These are phyloP conservation scores for Drosophila carrolli DNA, from an alignment of 1,140 invertebrate genomes.

Conservation along the genomic window DNA sequence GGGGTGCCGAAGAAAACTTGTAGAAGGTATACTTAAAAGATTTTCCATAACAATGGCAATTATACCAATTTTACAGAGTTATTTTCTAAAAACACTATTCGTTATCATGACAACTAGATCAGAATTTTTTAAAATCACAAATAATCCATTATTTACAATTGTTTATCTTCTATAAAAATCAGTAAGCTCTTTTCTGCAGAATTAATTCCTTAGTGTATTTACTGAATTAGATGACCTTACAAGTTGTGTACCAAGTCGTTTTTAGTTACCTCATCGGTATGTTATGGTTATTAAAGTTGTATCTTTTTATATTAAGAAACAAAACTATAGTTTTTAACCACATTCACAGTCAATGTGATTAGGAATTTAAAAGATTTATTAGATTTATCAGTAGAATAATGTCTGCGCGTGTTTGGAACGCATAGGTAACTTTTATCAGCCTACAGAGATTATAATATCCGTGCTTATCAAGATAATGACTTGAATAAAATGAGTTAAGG, in stretches of 20 bases:
- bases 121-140: too few relatives aligned
- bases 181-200: background rate
- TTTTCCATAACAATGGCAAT: too few relatives aligned
- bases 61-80: too few relatives aligned
- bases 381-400: constrained; percentile 10
- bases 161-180: background rate
- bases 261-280: too few relatives aligned
- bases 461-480: background rate
- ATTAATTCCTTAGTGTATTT: background rate
- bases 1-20: background rate
- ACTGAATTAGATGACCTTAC: too few relatives aligned
- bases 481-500: background rate
- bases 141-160: background rate
- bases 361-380: background rate
- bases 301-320: background rate
- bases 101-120: too few relatives aligned
- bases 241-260: too few relatives aligned
- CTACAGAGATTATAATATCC: background rate
- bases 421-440: constrained; percentile 14
- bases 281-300: too few relatives aligned
- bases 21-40: background rate
- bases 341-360: too few relatives aligned
- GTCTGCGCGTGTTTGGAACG: constrained; percentile 18
- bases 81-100: too few relatives aligned
- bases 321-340: background rate